phyloP scores from a whole-genome alignment of 1,140 invertebrate genomes.

The Aricia agestis region DNA sequence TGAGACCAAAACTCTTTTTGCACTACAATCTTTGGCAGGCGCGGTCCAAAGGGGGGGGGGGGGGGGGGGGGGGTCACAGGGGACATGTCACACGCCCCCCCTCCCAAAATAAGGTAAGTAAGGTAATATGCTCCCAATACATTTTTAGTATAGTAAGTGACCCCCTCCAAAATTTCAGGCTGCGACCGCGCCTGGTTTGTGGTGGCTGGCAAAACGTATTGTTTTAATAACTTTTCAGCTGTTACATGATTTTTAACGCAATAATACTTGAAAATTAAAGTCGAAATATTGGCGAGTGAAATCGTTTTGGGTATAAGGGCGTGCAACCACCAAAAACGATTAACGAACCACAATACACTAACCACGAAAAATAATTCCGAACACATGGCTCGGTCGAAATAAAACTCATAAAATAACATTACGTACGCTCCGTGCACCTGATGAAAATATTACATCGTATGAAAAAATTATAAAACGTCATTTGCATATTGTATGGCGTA shows the following conservation, averaged over 20 bases:
- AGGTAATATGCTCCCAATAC: too few relatives aligned
- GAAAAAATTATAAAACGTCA: neutral
- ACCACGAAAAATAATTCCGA: slow-evolving; percentile 9
- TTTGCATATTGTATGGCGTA: neutral
- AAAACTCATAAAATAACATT: slow-evolving; percentile 4
- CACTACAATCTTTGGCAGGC: too few relatives aligned
- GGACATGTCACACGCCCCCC: too few relatives aligned
- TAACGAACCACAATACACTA: slow-evolving; percentile 7
- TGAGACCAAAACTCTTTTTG: too few relatives aligned
- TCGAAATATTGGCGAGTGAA: neutral
- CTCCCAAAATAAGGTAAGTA: too few relatives aligned
- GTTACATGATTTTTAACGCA: neutral
- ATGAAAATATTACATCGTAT: neutral
- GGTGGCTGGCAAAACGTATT: neutral
- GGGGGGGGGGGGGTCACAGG: too few relatives aligned
- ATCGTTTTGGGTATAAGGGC: slow-evolving; percentile 7
- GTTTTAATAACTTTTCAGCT: neutral
- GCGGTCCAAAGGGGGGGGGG: too few relatives aligned
- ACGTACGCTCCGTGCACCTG: neutral
- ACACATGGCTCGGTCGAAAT: neutral
- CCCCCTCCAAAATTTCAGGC: too few relatives aligned
- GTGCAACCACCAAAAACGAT: slow-evolving; percentile 10
- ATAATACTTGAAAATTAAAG: neutral
- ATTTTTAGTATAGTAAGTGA: too few relatives aligned
- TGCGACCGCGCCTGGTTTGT: too few relatives aligned